Evolutionary conservation across 2,797 vertebrate genomes (phyloP), one percentile per base, ranked within the genome.

Genomic region (Poliocrania exsul): DNA sequence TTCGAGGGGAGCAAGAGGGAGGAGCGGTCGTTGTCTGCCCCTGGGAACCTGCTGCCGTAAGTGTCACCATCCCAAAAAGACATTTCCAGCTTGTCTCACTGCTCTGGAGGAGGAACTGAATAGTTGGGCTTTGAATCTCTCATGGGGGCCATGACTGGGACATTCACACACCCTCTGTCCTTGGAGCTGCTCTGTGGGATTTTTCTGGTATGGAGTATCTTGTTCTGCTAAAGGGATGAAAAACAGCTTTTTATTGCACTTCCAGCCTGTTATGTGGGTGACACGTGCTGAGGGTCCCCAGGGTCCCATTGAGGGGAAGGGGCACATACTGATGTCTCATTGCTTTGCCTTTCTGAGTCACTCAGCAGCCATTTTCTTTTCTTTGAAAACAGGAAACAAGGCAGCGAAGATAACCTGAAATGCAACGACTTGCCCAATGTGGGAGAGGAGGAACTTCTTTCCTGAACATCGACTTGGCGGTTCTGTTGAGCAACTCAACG

Each of bases 1-100:
- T 99, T 99, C 0, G 99, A 99, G 49, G 99, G 98, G 97, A 98
- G 98, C 89, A 98, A 98, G 82, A 98, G 98, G 91, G 99, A 99
- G 53, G 99, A 99, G 53, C 95, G 99, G 64, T 97, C 97, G 0
- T 62, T 98, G 96, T 98, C 98, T 21, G 96, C 98, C 4, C 97
- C 98, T 0, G 98, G 98, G 46, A 98, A 98, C 93, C 94, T 97
- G 42, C 98, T 99, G 94, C 97, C 62, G 99, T 99, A 98, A 99
- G 99, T 97, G 56, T 24, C 80, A 13, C 35, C 10, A 1, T 21
- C 29, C 53, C 3, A 1, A 51, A 21, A 44, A 23, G 29, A 25
- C 2, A 2, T 49, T 37, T 57, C 42, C 29, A 54, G 62, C n/a
- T 86, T 47, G 61, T 58, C 38, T 73, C 29, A 3, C 13, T 40